Evolutionary conservation across 2,888 invertebrate genomes (phyloP).

Genomic region (Troides helena): DNA sequence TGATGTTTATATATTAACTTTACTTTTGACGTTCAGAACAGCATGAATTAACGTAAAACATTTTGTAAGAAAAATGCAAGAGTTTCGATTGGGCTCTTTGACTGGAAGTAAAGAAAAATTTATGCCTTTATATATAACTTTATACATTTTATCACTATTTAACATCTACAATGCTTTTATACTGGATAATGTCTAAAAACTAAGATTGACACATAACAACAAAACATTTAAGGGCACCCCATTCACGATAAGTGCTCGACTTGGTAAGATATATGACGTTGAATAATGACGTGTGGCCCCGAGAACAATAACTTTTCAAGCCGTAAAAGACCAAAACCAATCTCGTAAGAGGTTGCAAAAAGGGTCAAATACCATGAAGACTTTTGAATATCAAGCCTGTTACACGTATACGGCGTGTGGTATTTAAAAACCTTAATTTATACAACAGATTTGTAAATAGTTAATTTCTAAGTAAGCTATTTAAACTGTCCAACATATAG

Average conservation of each 20-base stretch:
- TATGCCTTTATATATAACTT: too few species aligned
- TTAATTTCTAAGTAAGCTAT: too few species aligned
- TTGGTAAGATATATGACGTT: conserved; percentile 66
- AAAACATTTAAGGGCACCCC: conserved; percentile 60
- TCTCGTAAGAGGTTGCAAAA: conserved; percentile 57
- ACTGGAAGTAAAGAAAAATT: too few species aligned
- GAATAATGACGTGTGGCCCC: conserved; percentile 69
- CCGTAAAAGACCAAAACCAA: conserved; percentile 70
- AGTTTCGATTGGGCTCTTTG: too few species aligned
- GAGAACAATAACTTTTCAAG: conserved; percentile 71
- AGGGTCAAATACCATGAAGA: conserved; percentile 54
- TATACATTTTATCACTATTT: neutral
- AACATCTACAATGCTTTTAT: neutral
- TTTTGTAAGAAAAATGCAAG: too few species aligned
- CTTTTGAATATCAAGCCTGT: neutral
- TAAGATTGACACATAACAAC: conserved; percentile 57
- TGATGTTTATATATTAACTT: too few species aligned
- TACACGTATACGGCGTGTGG: neutral
- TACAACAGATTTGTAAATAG: neutral
- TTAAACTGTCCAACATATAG: too few species aligned
- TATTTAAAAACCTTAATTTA: neutral
- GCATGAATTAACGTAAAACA: too few species aligned
- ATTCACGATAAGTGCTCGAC: conserved; percentile 55
- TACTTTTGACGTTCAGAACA: too few species aligned
- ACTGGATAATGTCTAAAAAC: conserved; percentile 33